These are phyloP conservation scores for Pyrocephalus nanus DNA, from an alignment of 2,797 vertebrate species.

Conservation along the genomic window DNA sequence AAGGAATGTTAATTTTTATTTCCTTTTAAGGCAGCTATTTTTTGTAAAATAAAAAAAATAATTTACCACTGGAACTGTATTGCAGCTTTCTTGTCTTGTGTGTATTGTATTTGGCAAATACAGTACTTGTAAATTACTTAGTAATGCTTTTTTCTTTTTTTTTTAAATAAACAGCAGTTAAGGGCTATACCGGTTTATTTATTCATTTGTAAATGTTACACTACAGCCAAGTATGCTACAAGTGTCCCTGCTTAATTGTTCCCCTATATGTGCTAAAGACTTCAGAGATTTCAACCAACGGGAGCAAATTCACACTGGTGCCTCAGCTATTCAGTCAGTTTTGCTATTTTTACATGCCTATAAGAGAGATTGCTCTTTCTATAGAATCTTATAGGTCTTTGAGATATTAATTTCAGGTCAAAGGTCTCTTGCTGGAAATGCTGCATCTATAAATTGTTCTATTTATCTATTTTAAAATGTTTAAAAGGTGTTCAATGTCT, in stretches of 20 bases:
- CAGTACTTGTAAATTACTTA: not conserved
- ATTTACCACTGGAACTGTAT: not conserved
- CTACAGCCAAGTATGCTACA: not conserved
- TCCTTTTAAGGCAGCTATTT: conserved; percentile 32
- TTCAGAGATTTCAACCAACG: not conserved
- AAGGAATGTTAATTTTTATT: conserved; percentile 22
- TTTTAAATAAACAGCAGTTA: conserved; percentile 47
- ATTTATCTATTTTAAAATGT: not conserved
- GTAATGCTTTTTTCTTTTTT: not conserved
- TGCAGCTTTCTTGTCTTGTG: not conserved
- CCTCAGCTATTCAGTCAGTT: not conserved
- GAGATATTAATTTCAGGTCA: not conserved
- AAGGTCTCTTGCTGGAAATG: not conserved
- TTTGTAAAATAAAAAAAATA: conserved; percentile 43
- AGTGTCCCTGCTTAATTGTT: not conserved
- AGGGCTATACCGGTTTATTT: conserved; percentile 40
- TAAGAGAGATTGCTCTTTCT: not conserved
- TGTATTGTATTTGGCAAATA: not conserved
- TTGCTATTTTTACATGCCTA: not conserved
- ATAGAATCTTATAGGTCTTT: not conserved
- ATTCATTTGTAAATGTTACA: not conserved
- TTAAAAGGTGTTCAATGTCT: not conserved
- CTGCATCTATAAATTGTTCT: not conserved
- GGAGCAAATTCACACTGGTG: not conserved
- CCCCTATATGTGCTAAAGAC: not conserved